These are phyloP conservation scores for Rhinopomastus cyanomelas DNA, from an alignment of 2,113 vertebrate genomes.

Conservation along the genomic window DNA sequence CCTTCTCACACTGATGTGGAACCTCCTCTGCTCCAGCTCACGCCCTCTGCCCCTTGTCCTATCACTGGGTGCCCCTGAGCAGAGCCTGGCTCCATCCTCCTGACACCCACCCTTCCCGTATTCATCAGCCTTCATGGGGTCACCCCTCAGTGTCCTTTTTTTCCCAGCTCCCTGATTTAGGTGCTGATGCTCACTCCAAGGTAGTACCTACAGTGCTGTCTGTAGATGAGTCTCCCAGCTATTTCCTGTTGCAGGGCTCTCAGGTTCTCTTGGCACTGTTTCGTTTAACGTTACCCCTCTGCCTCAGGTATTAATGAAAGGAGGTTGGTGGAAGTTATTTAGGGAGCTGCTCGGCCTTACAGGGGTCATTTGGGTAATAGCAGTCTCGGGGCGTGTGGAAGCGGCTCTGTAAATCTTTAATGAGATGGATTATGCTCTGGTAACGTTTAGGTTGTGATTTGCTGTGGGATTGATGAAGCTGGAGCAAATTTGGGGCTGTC, in stretches of 20 bases:
- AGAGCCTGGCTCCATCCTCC: too few relatives aligned
- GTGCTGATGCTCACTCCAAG: background rate
- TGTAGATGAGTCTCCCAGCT: background rate
- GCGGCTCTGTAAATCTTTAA: background rate
- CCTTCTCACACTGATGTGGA: too few relatives aligned
- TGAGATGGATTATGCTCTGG: background rate
- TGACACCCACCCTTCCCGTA: too few relatives aligned
- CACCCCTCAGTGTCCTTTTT: too few relatives aligned
- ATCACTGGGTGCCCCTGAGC: too few relatives aligned
- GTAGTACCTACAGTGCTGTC: background rate
- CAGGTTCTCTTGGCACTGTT: background rate
- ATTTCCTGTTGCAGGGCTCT: background rate
- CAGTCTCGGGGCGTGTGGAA: background rate
- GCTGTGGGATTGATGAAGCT: background rate
- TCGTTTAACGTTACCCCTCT: background rate
- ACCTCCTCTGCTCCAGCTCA: too few relatives aligned
- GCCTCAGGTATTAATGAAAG: background rate
- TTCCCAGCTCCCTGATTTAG: too few relatives aligned
- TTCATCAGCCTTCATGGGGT: too few relatives aligned
- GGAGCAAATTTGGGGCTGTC: background rate
- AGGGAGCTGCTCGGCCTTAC: background rate
- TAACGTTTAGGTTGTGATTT: constrained; percentile 17
- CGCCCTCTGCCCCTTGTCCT: too few relatives aligned
- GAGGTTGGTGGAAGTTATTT: background rate
- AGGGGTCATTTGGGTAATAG: background rate